Base-by-base conservation (phyloP, 2,113 vertebrate genomes). In the Trichechus manatus region DNA sequence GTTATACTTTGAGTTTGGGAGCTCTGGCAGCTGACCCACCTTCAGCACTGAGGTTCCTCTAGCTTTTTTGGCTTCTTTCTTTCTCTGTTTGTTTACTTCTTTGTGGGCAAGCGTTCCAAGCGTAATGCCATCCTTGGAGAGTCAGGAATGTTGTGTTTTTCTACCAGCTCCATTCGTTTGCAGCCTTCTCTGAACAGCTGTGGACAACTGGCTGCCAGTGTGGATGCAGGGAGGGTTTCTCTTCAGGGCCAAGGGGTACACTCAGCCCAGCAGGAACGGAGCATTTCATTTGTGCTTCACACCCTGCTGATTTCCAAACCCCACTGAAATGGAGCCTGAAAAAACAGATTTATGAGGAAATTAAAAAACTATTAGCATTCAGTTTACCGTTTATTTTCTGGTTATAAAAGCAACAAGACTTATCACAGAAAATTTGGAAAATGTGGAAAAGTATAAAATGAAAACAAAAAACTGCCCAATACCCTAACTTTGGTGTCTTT, bases 111-210 rank as follows among this genome's bases (percentile, higher is more conserved):
- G 93, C 85, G 92, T 86, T 96, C 89, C 70, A 83, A 97, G 97
- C 82, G 81, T 61, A 95, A 70, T 96, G 93, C 95, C 96, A 98
- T 95, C 96, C 96, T 97, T 89, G 92, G 84, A 97, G 96, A 95
- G 94, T 66, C 64, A 82, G 95, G 96, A 95, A 97, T 93, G 96
- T 66, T 93, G 96, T 97, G 95, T 96, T 98, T 98, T 98, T 97
- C 97, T 96, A 98, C 87, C 95, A 50, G 87, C 31, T 39, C 95
- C 94, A 44, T 92, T 93, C 83, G 53, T 88, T 95, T 91, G 90
- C 94, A 91, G 92, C 90, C 81, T 95, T 88, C 77, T 92, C 77
- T 6, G 81, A 91, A 90, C 97, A 98, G 97, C 96, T 97, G 97
- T 94, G 96, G 97, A 95, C 96, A 97, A 97, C 96, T 96, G 97